Conservation (phyloP, 2,797 vertebrate species). For the Helostoma temminkii region DNA sequence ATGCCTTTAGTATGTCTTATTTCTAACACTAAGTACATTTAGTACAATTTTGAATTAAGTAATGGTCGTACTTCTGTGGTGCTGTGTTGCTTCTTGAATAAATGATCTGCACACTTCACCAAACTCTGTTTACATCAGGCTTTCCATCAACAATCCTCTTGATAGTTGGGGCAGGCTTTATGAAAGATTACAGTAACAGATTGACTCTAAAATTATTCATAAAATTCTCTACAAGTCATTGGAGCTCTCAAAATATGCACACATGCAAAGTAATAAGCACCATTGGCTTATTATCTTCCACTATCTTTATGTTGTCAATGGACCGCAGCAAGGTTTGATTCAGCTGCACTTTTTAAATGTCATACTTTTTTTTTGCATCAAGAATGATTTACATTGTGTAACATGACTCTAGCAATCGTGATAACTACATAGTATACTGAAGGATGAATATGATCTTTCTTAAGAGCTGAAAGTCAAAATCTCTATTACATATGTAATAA, state of each 20-base stretch:
- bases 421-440: no score
- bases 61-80: not conserved
- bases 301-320: conserved; percentile 25
- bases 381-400: not conserved
- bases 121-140: conserved; percentile 20
- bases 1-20: not conserved
- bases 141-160: conserved; percentile 57
- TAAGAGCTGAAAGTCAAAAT: no score
- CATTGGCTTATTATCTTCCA: conserved; percentile 27
- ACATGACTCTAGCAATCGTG: no score
- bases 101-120: not conserved
- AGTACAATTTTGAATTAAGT: not conserved
- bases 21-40: not conserved
- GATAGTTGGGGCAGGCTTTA: conserved; percentile 12
- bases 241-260: conserved; percentile 16
- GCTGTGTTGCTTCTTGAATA: not conserved
- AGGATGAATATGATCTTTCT: no score
- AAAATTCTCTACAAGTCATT: conserved; percentile 16
- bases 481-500: no score
- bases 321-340: conserved; percentile 18
- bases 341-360: no score
- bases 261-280: conserved; percentile 22
- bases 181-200: conserved; percentile 25
- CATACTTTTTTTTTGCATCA: not conserved
- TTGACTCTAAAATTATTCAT: conserved; percentile 22